Conservation (phyloP, 2,888 invertebrate genomes). For the Ophion ellenae region DNA sequence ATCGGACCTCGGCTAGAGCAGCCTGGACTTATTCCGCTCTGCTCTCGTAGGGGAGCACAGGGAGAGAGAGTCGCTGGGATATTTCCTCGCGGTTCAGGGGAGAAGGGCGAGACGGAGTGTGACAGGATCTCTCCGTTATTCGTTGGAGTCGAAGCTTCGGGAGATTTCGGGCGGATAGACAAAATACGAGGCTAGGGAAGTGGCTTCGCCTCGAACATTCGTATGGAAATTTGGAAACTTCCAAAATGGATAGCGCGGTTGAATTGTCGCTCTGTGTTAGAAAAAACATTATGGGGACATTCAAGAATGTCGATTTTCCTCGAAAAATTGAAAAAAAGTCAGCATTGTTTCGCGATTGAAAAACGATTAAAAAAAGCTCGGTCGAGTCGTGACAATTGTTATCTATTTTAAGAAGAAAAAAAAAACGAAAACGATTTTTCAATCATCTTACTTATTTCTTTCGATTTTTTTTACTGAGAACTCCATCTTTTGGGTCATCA, state of each 20-base stretch:
- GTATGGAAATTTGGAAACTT: neutral
- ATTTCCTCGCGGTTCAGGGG: neutral
- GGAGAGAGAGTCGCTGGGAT: neutral
- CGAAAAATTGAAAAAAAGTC: no score
- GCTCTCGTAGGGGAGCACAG: neutral
- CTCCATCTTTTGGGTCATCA: no score
- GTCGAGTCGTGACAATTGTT: no score
- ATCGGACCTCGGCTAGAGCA: slow-evolving; percentile 12
- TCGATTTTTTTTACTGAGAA: no score
- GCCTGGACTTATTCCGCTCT: slow-evolving; percentile 26
- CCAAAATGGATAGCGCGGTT: neutral
- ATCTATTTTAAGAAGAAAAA: no score
- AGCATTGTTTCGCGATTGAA: no score
- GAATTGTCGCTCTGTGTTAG: neutral
- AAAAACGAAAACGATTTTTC: no score
- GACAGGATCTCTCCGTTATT: neutral
- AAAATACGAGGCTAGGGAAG: neutral
- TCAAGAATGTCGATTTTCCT: no score
- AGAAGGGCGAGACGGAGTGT: neutral
- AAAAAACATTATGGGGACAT: neutral
- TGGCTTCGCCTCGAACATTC: neutral
- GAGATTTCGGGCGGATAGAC: neutral
- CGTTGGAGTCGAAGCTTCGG: neutral
- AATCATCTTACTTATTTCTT: no score
- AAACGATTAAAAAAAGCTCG: no score